phyloP scores from a whole-genome alignment of 2,888 invertebrate species.

The Sclerodermus sp. region DNA sequence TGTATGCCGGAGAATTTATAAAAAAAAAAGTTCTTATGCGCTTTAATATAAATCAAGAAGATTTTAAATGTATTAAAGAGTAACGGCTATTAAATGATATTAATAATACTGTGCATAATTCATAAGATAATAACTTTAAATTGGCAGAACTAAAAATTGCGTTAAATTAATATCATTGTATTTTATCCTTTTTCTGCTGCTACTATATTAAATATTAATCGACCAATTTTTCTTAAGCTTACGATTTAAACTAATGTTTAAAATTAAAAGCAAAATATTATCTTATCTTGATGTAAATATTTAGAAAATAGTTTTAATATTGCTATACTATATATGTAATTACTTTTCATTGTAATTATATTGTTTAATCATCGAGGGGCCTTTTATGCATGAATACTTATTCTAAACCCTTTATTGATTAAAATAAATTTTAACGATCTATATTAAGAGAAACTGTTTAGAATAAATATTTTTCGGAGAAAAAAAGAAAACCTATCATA shows the following conservation, averaged over 20 bases:
- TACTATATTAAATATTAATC: constrained; percentile 28
- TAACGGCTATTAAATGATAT: too few species aligned
- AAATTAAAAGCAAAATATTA: constrained; percentile 15
- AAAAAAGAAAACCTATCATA: not conserved
- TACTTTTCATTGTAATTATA: constrained; percentile 23
- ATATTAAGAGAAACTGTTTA: not conserved
- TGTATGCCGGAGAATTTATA: too few species aligned
- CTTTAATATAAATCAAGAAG: too few species aligned
- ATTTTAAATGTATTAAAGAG: too few species aligned
- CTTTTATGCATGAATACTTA: constrained; percentile 43
- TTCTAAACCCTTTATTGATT: constrained; percentile 30
- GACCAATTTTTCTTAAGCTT: constrained; percentile 46
- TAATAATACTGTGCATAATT: too few species aligned
- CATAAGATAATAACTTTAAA: too few species aligned
- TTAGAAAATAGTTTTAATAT: constrained; percentile 33
- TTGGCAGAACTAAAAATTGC: too few species aligned
- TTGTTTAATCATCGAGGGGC: constrained; percentile 40
- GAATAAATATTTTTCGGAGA: constrained; percentile 1
- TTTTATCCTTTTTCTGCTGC: constrained; percentile 5
- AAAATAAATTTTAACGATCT: constrained; percentile 24
- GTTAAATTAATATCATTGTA: not conserved
- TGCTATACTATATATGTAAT: constrained; percentile 24
- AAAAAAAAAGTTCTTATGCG: too few species aligned
- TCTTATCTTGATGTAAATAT: constrained; percentile 34
- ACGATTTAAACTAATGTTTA: constrained; percentile 31